phyloP scores from a whole-genome alignment of 1,140 invertebrate genomes.

The Dryas iulia region DNA sequence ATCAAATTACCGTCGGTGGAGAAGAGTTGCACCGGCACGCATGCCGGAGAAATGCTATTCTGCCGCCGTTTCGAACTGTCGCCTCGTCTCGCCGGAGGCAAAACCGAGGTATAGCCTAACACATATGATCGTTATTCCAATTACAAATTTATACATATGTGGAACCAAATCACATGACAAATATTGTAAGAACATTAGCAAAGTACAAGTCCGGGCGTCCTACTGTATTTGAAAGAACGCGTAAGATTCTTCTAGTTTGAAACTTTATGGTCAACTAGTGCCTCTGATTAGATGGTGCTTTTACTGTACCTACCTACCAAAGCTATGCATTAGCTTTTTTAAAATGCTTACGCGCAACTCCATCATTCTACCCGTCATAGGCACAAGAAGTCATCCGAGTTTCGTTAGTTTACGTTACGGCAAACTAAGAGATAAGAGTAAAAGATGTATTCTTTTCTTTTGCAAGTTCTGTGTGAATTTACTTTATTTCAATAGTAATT shows the following conservation, averaged over 20 bases:
- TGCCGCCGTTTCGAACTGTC: no score
- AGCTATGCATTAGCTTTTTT: no score
- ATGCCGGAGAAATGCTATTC: slow-evolving; percentile 46
- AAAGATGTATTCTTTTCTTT: no score
- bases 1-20: slow-evolving; percentile 74
- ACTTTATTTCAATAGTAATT: neutral
- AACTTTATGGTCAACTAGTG: neutral
- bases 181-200: neutral
- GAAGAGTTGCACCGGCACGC: slow-evolving; percentile 66
- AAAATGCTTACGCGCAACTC: no score
- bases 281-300: no score
- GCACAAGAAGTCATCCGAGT: no score
- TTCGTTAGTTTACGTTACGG: no score
- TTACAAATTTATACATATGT: neutral
- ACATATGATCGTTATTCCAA: neutral
- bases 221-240: neutral
- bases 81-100: neutral
- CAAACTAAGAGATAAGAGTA: neutral
- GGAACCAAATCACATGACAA: neutral
- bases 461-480: no score
- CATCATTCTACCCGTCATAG: no score
- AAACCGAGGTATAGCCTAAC: neutral
- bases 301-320: no score
- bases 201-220: neutral
- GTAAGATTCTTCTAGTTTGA: neutral